A percentile compares a stretch with the other conserved stretches of the same genome.
Evolutionary conservation across 2,888 invertebrate species (phyloP).

Genomic region (Ectropis crepuscularia): DNA sequence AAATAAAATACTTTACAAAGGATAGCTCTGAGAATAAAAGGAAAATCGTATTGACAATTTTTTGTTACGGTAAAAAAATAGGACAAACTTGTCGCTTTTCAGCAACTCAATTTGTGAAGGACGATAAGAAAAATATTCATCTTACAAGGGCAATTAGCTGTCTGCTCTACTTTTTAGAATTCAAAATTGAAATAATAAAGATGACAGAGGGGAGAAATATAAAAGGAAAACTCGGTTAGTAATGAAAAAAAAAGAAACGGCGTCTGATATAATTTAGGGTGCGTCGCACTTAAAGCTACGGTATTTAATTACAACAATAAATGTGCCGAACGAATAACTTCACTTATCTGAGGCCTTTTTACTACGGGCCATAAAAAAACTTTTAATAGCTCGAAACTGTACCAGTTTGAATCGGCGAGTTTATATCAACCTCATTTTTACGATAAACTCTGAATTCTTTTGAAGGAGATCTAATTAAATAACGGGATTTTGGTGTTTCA

Average conservation of each 20-base stretch:
- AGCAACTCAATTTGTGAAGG: constrained; percentile 26
- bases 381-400: constrained; percentile 28
- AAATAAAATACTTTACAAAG: constrained; percentile 16
- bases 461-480: constrained; percentile 23
- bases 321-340: constrained; percentile 41
- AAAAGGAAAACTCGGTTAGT: constrained; percentile 36
- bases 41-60: constrained; percentile 3
- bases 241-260: constrained; percentile 40
- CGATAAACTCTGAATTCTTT: constrained; percentile 21
- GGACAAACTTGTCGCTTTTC: constrained; percentile 17
- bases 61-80: not conserved
- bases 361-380: constrained; percentile 36
- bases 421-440: constrained; percentile 26
- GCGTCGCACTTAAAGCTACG: constrained; percentile 31
- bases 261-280: constrained; percentile 33
- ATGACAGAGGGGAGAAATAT: constrained; percentile 46
- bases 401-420: constrained; percentile 20
- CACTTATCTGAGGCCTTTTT: constrained; percentile 41
- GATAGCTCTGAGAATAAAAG: constrained; percentile 2
- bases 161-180: constrained; percentile 27
- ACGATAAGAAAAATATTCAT: constrained; percentile 27
- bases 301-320: constrained; percentile 58
- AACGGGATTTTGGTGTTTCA: not conserved
- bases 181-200: constrained; percentile 44
- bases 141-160: constrained; percentile 30